phyloP scores from a whole-genome alignment of 2,113 vertebrate species.

The Rafetus swinhoei region DNA sequence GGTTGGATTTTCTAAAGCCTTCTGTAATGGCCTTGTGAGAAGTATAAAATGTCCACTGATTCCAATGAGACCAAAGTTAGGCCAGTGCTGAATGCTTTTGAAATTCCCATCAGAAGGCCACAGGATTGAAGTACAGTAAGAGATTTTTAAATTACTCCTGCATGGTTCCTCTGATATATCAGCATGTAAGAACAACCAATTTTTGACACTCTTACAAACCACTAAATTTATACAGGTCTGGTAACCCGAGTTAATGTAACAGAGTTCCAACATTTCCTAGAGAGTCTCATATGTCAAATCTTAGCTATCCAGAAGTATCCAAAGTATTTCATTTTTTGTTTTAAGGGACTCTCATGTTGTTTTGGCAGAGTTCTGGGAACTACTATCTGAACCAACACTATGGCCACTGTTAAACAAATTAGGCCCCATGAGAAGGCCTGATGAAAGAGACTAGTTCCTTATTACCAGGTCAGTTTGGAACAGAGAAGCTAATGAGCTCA shows the following conservation, averaged over 20 bases:
- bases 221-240: not conserved
- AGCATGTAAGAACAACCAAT: not conserved
- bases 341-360: not conserved
- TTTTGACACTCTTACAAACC: not conserved
- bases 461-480: not conserved
- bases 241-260: not conserved
- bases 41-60: not conserved
- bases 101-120: not conserved
- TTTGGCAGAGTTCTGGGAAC: not conserved
- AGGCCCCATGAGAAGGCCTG: not conserved
- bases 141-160: not conserved
- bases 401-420: not conserved
- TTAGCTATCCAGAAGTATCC: not conserved
- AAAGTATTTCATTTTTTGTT: not conserved
- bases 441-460: not conserved
- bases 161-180: not conserved
- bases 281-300: not conserved
- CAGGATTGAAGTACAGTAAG: not conserved
- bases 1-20: not conserved
- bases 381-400: not conserved
- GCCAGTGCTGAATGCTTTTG: not conserved
- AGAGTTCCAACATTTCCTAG: not conserved
- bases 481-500: not conserved
- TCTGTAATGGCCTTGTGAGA: not conserved
- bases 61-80: not conserved